A percentile compares a stretch with the other conserved stretches of the same genome.
These are phyloP conservation scores for Bungarus multicinctus DNA, from an alignment of 2,113 vertebrate species.

Conservation along the genomic window DNA sequence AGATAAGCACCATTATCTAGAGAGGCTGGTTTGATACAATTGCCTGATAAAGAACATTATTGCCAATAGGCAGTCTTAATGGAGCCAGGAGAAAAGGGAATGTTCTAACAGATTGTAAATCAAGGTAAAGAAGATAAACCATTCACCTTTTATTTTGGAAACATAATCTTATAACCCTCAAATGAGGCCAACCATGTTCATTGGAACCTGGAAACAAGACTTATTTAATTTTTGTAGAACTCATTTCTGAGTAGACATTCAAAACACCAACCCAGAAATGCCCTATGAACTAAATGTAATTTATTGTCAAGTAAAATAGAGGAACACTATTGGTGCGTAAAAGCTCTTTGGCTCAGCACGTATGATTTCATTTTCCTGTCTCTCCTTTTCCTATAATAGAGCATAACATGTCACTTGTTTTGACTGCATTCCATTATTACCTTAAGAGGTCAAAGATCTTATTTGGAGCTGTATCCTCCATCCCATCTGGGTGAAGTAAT, in stretches of 20 bases:
- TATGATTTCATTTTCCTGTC: neutral
- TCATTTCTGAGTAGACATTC: neutral
- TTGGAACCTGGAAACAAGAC: neutral
- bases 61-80: conserved; percentile 4
- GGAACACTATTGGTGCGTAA: neutral
- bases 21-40: conserved; percentile 54
- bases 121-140: conserved; percentile 38
- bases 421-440: neutral
- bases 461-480: neutral
- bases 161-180: neutral
- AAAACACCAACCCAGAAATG: neutral
- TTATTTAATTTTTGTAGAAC: neutral
- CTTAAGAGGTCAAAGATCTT: neutral
- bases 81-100: conserved; percentile 36
- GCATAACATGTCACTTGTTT: neutral
- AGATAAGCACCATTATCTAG: conserved; percentile 22
- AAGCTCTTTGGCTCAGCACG: neutral
- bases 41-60: conserved; percentile 53
- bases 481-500: neutral
- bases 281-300: neutral
- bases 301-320: neutral
- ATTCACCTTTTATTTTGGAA: neutral
- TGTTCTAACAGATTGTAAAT: conserved; percentile 41
- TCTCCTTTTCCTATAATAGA: neutral
- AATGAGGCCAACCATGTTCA: neutral